Conservation (phyloP, 1,140 invertebrate genomes). For the Drosophila sulfurigaster region DNA sequence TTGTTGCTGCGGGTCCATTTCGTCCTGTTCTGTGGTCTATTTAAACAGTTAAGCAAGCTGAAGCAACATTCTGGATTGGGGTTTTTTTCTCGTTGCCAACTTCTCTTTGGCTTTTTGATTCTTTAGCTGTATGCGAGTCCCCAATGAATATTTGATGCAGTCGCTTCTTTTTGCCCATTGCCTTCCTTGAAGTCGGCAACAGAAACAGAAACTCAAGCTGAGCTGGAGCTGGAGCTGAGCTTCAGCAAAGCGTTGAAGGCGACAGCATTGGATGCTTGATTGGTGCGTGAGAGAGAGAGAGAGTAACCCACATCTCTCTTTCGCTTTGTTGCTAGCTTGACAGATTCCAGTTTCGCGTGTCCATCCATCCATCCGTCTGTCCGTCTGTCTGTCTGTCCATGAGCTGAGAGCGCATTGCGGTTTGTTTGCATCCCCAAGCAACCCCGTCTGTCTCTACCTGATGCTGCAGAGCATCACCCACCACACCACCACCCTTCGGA, state of each 20-base stretch:
- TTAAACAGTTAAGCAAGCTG: constrained; percentile 16
- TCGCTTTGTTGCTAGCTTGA: background rate
- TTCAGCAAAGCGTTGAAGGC: constrained; percentile 21
- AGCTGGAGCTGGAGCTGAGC: constrained; percentile 12
- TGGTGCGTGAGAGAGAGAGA: constrained; percentile 18
- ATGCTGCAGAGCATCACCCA: background rate
- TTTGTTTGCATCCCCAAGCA: constrained; percentile 59
- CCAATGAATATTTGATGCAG: constrained; percentile 34
- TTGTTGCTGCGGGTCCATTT: constrained; percentile 5
- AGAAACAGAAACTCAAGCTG: background rate
- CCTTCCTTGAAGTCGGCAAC: constrained; percentile 31
- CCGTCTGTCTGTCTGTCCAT: constrained; percentile 13
- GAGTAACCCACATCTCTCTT: no score
- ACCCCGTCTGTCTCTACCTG: background rate
- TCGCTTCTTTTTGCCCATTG: constrained; percentile 13
- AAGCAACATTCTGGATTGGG: background rate
- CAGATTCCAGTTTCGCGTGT: constrained; percentile 2
- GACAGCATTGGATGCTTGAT: constrained; percentile 32
- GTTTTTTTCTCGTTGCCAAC: background rate
- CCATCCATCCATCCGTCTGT: background rate
- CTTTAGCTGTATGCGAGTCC: background rate
- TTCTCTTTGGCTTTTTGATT: constrained; percentile 15
- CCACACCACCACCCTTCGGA: background rate
- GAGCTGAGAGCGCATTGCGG: constrained; percentile 42
- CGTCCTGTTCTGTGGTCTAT: background rate